Evolutionary conservation across 2,888 invertebrate species (phyloP).

Genomic region (Drosophila cracens): DNA sequence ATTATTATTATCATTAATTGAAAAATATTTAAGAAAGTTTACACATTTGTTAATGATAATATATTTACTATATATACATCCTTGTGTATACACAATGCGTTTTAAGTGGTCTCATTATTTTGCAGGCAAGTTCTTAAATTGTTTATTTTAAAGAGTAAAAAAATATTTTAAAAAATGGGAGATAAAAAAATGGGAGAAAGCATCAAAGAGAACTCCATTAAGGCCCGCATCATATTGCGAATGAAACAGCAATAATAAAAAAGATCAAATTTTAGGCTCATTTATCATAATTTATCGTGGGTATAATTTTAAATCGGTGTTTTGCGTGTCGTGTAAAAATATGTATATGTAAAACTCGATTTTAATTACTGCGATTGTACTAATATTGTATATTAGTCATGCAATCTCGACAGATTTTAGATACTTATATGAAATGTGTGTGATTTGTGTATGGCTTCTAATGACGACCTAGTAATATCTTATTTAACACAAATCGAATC

Average conservation of each 20-base stretch:
- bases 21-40: background rate
- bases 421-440: background rate
- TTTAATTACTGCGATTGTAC: background rate
- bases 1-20: background rate
- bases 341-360: background rate
- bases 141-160: too few species aligned
- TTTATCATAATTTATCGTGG: background rate
- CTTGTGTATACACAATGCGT: background rate
- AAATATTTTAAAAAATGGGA: background rate
- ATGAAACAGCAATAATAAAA: background rate
- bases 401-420: background rate
- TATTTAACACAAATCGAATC: constrained; percentile 47
- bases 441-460: constrained; percentile 26
- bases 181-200: background rate
- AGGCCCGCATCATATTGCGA: background rate
- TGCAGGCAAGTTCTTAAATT: background rate
- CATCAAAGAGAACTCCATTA: background rate
- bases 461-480: constrained; percentile 60
- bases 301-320: background rate
- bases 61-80: background rate
- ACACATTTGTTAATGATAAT: background rate
- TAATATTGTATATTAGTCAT: background rate
- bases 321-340: background rate
- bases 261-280: background rate
- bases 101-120: background rate